A percentile compares a stretch with the other conserved stretches of the same genome.
These are phyloP conservation scores for Tinea pellionella DNA, from an alignment of 2,888 invertebrate genomes.

Conservation along the genomic window DNA sequence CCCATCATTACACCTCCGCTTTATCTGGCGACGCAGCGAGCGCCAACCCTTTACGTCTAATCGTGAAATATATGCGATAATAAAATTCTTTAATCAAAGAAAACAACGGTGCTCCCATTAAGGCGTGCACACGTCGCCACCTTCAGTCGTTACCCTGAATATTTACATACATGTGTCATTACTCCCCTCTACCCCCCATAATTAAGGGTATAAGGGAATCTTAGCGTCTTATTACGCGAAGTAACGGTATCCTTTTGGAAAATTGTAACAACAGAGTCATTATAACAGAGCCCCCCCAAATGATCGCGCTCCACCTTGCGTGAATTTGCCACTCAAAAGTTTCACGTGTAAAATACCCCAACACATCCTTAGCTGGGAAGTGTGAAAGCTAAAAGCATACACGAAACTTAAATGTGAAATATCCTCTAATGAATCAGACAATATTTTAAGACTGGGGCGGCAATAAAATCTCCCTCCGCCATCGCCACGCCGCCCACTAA, in stretches of 20 bases:
- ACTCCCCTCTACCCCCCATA: constrained; percentile 47
- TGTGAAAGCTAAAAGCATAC: constrained; percentile 46
- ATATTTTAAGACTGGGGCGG: constrained; percentile 66
- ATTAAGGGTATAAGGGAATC: constrained; percentile 69
- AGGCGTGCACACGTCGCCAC: constrained; percentile 62
- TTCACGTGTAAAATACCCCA: constrained; percentile 34
- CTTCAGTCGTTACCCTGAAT: constrained; percentile 60
- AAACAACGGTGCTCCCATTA: constrained; percentile 64
- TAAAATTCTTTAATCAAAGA: constrained; percentile 71
- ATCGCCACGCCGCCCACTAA: constrained; percentile 40
- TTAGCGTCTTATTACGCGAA: constrained; percentile 68
- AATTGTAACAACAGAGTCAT: constrained; percentile 64
- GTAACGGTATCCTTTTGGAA: constrained; percentile 68
- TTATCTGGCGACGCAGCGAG: constrained; percentile 51
- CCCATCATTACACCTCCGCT: constrained; percentile 57
- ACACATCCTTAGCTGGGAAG: constrained; percentile 21
- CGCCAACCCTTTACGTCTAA: constrained; percentile 62
- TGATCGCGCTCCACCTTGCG: constrained; percentile 40
- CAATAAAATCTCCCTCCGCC: constrained; percentile 55
- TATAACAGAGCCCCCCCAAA: constrained; percentile 30
- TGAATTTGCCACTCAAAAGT: constrained; percentile 44
- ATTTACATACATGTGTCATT: constrained; percentile 70
- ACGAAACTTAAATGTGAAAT: constrained; percentile 66
- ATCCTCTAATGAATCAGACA: constrained; percentile 70
- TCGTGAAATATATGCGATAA: constrained; percentile 67